Evolutionary conservation across 2,888 invertebrate genomes (phyloP).

Genomic region (Cephus spinipes): DNA sequence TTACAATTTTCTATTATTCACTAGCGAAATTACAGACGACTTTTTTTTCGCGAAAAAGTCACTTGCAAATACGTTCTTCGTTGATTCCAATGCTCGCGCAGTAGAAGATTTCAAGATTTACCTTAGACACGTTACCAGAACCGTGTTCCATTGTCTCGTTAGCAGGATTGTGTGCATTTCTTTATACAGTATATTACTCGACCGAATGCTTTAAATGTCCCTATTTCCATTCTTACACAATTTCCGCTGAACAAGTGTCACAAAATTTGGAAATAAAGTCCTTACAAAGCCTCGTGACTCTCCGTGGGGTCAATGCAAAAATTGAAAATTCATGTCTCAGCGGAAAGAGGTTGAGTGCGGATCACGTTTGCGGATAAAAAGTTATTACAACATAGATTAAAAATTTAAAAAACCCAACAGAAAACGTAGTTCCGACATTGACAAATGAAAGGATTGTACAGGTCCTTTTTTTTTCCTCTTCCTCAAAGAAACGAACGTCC

Average conservation of each 20-base stretch:
- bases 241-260: neutral
- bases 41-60: neutral
- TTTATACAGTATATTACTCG: neutral
- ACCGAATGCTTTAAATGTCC: neutral
- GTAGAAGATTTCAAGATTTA: neutral
- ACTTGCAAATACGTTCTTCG: neutral
- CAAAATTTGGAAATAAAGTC: neutral
- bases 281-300: neutral
- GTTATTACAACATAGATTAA: neutral
- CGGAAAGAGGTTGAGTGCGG: neutral
- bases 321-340: neutral
- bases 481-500: neutral
- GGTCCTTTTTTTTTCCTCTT: neutral
- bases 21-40: neutral
- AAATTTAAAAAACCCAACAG: neutral
- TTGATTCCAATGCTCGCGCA: neutral
- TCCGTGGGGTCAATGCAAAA: neutral
- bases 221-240: neutral
- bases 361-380: neutral
- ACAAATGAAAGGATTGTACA: neutral
- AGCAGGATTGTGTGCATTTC: neutral
- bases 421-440: neutral
- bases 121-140: neutral
- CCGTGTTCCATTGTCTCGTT: neutral
- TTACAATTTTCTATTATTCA: constrained; percentile 3